These are phyloP conservation scores for Zapus hudsonius DNA, from an alignment of 2,113 vertebrate species.

Conservation along the genomic window DNA sequence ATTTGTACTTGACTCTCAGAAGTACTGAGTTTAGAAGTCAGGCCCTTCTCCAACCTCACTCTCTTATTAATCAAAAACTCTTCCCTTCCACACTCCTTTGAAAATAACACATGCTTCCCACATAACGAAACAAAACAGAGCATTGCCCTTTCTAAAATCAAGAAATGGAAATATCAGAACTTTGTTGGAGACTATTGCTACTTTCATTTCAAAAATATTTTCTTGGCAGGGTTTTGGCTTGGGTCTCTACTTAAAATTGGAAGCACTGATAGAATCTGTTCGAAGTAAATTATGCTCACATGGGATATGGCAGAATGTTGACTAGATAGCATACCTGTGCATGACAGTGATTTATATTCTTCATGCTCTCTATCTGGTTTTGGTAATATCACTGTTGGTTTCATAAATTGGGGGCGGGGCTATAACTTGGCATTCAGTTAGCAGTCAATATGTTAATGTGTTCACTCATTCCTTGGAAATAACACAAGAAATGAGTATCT, in stretches of 20 bases:
- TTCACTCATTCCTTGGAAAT: constrained; percentile 35
- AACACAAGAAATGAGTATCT: constrained; percentile 7
- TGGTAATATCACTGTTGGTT: neutral
- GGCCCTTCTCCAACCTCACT: neutral
- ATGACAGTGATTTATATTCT: neutral
- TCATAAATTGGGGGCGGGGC: neutral
- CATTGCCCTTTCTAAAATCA: neutral
- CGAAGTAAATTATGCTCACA: neutral
- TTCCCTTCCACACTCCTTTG: neutral
- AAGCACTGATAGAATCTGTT: neutral
- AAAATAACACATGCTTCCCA: neutral
- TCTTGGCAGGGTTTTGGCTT: neutral
- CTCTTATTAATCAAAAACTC: constrained; percentile 32
- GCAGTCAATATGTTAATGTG: neutral
- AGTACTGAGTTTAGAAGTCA: constrained; percentile 47
- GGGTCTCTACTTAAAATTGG: neutral
- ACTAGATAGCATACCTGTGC: neutral
- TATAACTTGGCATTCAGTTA: neutral
- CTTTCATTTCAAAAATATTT: neutral
- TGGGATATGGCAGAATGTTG: neutral
- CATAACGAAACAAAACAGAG: constrained; percentile 9
- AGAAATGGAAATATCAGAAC: neutral
- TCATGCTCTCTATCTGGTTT: neutral
- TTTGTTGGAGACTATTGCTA: neutral
- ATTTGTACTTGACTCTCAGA: constrained; percentile 43